Evolutionary conservation across 2,797 vertebrate genomes (phyloP), one percentile per base, ranked within the genome.

Genomic region (Scolopax bukidnonensis): DNA sequence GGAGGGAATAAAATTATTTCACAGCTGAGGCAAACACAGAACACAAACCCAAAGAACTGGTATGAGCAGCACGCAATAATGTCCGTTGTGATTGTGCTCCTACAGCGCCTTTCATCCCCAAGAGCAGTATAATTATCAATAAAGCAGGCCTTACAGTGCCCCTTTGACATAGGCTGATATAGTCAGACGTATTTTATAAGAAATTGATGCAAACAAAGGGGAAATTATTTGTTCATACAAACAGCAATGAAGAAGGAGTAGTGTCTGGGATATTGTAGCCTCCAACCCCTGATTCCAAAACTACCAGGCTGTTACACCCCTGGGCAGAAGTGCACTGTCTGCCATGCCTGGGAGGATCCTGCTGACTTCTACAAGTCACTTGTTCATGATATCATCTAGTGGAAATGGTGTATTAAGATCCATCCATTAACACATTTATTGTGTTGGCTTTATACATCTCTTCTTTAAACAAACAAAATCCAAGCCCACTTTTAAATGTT

Each of bases 1-100:
- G 53, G 33, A 90, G 45, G 30, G 64, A 89, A 83, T 91, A 56
- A 89, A 94, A 93, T 87, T 28, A 73, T 92, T 87, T 94, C 80
- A 60, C 71, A 90, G 81, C 87, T 92, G 68, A 94, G 68, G 50
- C 45, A 59, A 92, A 33, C 16, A 9, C 50, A 59, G 67, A 54
- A 21, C 64, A 56, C 24, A 68, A 57, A 80, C 1, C 21, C 6
- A 4, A 74, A 82, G n/a, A 71, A 7, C 24, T 5, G 15, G 51
- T 53, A 7, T 60, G 75, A 82, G 85, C 88, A 76, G 6, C 9
- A 1, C 0, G 0, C 1, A 2, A 4, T 67, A 40, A 19, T 14
- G 19, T 36, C 16, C 3, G 48, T 41, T 59, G 84, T n/a, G 77
- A 21, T 19, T 21, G 45, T 53, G 50, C 54, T 87, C 38, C 84